A percentile compares a stretch with the other conserved stretches of the same genome.
Evolutionary conservation across 2,113 vertebrate genomes (phyloP).

Genomic region (Romanogobio albipinnatus): DNA sequence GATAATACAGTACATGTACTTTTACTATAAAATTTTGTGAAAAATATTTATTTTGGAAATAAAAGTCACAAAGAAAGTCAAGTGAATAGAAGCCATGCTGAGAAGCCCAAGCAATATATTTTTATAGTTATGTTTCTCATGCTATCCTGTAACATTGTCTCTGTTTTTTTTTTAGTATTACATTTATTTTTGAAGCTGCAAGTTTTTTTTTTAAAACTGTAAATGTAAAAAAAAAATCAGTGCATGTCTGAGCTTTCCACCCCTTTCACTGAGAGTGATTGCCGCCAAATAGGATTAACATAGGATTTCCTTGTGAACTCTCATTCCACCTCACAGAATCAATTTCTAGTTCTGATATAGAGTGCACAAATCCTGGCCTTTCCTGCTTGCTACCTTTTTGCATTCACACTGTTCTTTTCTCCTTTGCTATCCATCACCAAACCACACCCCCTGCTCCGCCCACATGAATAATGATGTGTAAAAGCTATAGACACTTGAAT

Average conservation of each 20-base stretch:
- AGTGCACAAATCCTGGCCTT: conserved; percentile 21
- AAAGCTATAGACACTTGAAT: background rate
- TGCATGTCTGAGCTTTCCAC: background rate
- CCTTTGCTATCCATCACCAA: conserved; percentile 8
- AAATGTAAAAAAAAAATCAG: background rate
- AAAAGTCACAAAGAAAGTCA: too few relatives aligned
- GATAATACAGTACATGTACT: too few relatives aligned
- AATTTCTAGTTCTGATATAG: background rate
- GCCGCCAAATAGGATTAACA: background rate
- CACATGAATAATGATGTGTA: conserved; percentile 11
- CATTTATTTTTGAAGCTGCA: background rate
- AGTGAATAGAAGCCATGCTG: too few relatives aligned
- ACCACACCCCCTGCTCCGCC: background rate
- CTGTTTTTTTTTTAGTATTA: background rate
- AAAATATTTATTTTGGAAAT: too few relatives aligned
- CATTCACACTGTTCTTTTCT: background rate
- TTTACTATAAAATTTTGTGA: too few relatives aligned
- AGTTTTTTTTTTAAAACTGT: background rate
- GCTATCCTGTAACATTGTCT: background rate
- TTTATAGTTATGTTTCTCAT: background rate
- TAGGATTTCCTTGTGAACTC: conserved; percentile 11
- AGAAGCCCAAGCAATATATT: too few relatives aligned
- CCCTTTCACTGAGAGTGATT: background rate
- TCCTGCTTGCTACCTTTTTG: background rate
- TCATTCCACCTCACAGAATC: conserved; percentile 10